These are phyloP conservation scores for Camponotus pennsylvanicus DNA, from an alignment of 1,140 invertebrate genomes.

Conservation along the genomic window DNA sequence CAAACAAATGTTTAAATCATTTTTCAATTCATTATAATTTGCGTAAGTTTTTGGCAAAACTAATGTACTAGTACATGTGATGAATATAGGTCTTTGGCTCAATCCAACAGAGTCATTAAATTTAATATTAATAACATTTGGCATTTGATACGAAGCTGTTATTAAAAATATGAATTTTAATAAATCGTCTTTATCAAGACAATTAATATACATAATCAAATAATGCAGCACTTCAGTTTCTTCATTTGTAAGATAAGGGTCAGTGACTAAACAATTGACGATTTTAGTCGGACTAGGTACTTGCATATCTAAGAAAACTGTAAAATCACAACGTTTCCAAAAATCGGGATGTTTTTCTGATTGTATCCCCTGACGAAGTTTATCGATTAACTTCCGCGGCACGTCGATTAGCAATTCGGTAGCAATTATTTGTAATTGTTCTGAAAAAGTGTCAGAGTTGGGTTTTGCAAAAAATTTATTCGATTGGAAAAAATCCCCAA, in stretches of 20 bases:
- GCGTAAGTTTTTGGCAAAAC: not conserved
- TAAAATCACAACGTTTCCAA: not conserved
- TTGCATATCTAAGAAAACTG: not conserved
- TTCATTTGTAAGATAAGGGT: not conserved
- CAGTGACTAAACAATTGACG: not conserved
- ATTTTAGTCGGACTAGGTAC: not conserved
- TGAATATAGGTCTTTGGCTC: not conserved
- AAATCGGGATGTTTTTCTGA: not conserved
- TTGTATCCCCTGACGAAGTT: not conserved
- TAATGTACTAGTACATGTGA: not conserved
- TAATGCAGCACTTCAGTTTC: not conserved
- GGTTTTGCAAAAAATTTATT: no score
- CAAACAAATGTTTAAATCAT: no score
- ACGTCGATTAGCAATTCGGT: no score
- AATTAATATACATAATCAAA: not conserved
- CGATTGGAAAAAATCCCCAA: no score
- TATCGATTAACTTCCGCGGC: no score
- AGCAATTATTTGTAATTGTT: no score
- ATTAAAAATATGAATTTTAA: not conserved
- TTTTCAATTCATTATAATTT: no score
- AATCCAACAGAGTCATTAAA: not conserved
- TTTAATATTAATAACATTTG: not conserved
- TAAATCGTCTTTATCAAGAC: not conserved
- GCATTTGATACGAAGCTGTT: not conserved
- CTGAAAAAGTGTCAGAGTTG: no score